A percentile compares a stretch with the other conserved stretches of the same genome.
These are phyloP conservation scores for Hydrolagus affinis DNA, from an alignment of 2,113 vertebrate species.

Conservation along the genomic window DNA sequence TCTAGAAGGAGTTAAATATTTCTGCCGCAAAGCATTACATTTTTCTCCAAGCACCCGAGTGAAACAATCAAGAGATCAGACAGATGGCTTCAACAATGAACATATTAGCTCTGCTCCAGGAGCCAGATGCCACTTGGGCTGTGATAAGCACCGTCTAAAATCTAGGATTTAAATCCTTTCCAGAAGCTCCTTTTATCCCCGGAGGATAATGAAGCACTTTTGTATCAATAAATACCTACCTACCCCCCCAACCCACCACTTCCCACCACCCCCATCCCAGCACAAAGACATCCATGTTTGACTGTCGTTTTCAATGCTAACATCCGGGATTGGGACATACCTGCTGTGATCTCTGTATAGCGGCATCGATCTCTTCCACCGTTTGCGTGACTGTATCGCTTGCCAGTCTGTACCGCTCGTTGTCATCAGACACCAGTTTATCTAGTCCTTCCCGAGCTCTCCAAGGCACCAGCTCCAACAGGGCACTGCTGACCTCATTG, in stretches of 20 bases:
- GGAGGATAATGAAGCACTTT: slow-evolving; percentile 30
- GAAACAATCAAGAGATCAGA: slow-evolving; percentile 23
- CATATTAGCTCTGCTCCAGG: slow-evolving; percentile 36
- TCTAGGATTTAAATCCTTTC: slow-evolving; percentile 36
- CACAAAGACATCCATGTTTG: no score
- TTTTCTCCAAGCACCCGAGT: neutral
- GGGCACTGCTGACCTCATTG: slow-evolving; percentile 77
- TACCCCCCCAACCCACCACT: no score
- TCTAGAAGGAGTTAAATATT: neutral
- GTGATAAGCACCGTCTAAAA: slow-evolving; percentile 23
- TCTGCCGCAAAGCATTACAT: neutral
- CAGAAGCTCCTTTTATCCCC: slow-evolving; percentile 36
- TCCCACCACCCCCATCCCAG: neutral
- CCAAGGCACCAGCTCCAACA: slow-evolving; percentile 90
- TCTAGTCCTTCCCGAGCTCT: slow-evolving; percentile 82
- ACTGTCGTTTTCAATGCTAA: no score
- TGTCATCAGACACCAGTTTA: slow-evolving; percentile 78
- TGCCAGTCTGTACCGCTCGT: slow-evolving; percentile 70
- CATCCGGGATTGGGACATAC: slow-evolving; percentile 48
- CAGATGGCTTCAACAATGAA: slow-evolving; percentile 38
- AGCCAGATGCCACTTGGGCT: slow-evolving; percentile 35
- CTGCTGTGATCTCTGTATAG: slow-evolving; percentile 82
- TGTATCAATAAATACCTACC: neutral
- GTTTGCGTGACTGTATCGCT: slow-evolving; percentile 67
- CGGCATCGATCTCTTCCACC: slow-evolving; percentile 80